phyloP scores from a whole-genome alignment of 2,888 invertebrate species.

The Atethmia centrago region DNA sequence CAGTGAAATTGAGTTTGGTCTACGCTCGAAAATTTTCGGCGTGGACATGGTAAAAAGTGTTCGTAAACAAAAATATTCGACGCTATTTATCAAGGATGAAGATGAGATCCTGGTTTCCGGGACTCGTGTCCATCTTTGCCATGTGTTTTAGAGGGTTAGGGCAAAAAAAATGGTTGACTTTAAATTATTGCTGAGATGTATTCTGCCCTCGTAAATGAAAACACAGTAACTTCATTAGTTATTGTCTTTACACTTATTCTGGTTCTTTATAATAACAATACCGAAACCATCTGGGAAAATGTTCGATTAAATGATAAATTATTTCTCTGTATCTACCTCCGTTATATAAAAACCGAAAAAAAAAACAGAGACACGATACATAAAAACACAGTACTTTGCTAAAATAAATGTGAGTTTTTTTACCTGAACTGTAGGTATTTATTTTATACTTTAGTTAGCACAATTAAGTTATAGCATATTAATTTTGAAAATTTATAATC shows the following conservation, averaged over 20 bases:
- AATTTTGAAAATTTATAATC: too few species aligned
- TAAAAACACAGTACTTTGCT: neutral
- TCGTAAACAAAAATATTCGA: slow-evolving; percentile 75
- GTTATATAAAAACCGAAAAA: too few species aligned
- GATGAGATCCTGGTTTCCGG: slow-evolving; percentile 67
- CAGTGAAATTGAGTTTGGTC: slow-evolving; percentile 86
- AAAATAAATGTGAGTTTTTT: too few species aligned
- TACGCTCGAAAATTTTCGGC: slow-evolving; percentile 78
- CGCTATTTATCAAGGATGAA: slow-evolving; percentile 67
- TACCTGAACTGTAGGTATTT: too few species aligned
- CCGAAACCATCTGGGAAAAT: neutral
- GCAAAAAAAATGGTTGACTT: slow-evolving; percentile 55
- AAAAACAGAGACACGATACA: neutral
- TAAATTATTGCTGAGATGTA: slow-evolving; percentile 26
- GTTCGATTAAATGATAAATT: neutral
- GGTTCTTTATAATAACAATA: neutral
- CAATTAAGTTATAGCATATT: too few species aligned
- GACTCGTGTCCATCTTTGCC: slow-evolving; percentile 53
- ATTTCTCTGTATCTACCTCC: neutral
- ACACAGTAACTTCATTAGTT: too few species aligned
- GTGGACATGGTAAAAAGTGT: slow-evolving; percentile 66
- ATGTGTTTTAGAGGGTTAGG: slow-evolving; percentile 58
- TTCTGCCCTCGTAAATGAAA: neutral
- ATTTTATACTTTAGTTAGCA: too few species aligned
- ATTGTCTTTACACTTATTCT: neutral